phyloP scores from a whole-genome alignment of 2,113 vertebrate species.

The Tragelaphus scriptus region DNA sequence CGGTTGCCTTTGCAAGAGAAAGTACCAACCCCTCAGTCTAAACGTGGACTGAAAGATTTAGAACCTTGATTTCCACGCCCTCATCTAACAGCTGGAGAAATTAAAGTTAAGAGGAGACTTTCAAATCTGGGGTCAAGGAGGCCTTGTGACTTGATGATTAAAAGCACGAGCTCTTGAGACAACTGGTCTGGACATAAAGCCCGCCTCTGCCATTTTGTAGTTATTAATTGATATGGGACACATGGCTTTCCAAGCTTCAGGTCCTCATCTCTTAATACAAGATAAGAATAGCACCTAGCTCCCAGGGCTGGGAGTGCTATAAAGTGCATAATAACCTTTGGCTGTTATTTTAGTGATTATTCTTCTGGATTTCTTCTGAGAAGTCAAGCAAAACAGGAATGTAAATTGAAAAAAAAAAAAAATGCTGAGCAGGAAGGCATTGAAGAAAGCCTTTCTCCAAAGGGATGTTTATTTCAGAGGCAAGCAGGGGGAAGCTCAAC shows the following conservation, averaged over 20 bases:
- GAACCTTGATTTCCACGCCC: not conserved
- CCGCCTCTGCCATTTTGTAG: not conserved
- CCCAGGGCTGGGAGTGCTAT: accelerated
- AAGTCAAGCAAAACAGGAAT: not conserved
- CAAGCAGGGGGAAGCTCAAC: not conserved
- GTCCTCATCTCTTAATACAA: not conserved
- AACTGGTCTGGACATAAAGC: not conserved
- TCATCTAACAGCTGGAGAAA: not conserved
- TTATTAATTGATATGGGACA: not conserved
- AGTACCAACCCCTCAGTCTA: not conserved
- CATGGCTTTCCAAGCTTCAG: not conserved
- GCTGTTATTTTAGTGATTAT: not conserved
- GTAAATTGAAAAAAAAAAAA: not conserved
- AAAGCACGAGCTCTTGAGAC: not conserved
- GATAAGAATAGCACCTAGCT: not conserved
- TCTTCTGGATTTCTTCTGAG: constrained; percentile 17
- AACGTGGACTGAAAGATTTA: not conserved
- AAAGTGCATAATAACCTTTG: not conserved
- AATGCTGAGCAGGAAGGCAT: not conserved
- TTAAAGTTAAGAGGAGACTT: not conserved
- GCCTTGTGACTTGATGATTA: not conserved
- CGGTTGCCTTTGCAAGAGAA: not conserved
- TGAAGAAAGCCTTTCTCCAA: not conserved
- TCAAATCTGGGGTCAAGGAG: not conserved
- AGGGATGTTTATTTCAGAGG: constrained; percentile 39